phyloP scores from a whole-genome alignment of 2,888 invertebrate species.

The Artemia sp. region DNA sequence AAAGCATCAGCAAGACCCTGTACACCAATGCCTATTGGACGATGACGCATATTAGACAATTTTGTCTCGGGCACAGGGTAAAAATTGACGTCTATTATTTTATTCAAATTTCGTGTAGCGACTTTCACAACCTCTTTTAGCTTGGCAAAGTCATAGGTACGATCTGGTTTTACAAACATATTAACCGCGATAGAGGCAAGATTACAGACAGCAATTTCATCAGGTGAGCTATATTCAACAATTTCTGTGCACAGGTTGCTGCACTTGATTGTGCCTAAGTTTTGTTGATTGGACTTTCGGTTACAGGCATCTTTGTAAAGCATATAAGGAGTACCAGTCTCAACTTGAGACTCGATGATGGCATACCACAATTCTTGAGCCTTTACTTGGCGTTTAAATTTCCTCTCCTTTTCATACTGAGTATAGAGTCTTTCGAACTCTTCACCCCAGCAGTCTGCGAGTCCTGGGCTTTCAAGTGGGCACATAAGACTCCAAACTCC shows the following conservation, averaged over 20 bases:
- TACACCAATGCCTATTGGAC: slow-evolving; percentile 66
- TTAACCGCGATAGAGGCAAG: slow-evolving; percentile 91
- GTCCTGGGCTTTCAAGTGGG: slow-evolving; percentile 75
- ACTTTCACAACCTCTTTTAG: slow-evolving; percentile 72
- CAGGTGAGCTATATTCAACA: slow-evolving; percentile 73
- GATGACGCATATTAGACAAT: slow-evolving; percentile 59
- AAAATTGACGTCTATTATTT: slow-evolving; percentile 87
- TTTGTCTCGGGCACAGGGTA: slow-evolving; percentile 73
- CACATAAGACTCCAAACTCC: slow-evolving; percentile 91
- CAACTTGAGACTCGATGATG: slow-evolving; percentile 82
- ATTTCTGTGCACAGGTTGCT: slow-evolving; percentile 97
- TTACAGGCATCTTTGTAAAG: slow-evolving; percentile 91
- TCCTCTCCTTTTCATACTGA: slow-evolving; percentile 66
- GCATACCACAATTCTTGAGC: slow-evolving; percentile 86
- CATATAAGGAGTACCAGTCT: slow-evolving; percentile 97
- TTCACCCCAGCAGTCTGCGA: slow-evolving; percentile 83
- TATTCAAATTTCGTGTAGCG: slow-evolving; percentile 78
- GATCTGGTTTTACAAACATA: slow-evolving; percentile 66
- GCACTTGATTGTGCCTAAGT: slow-evolving; percentile 93
- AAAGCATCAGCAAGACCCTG: slow-evolving; percentile 96
- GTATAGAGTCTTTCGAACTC: slow-evolving; percentile 76
- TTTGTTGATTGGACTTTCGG: slow-evolving; percentile 90
- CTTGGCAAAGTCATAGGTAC: slow-evolving; percentile 68
- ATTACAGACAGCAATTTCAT: slow-evolving; percentile 92
- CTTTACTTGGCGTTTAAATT: slow-evolving; percentile 43